Evolutionary conservation across 2,797 vertebrate genomes (phyloP).

Genomic region (Valencia hispanica): DNA sequence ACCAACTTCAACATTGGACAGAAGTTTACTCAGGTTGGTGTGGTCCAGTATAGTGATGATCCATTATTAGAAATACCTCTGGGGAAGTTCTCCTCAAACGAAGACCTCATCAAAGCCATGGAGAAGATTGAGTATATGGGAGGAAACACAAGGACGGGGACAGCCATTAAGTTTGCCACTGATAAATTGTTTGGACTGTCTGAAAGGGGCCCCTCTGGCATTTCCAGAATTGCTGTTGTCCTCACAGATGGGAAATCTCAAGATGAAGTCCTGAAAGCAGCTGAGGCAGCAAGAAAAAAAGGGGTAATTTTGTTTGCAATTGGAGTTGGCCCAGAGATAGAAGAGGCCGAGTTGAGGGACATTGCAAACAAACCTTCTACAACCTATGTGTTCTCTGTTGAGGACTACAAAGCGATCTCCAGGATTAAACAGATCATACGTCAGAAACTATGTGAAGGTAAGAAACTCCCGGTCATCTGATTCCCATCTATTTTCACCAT

Average conservation of each 20-base stretch:
- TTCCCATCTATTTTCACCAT: neutral
- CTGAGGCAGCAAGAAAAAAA: constrained; percentile 91
- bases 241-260: constrained; percentile 98
- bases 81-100: constrained; percentile 84
- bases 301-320: constrained; percentile 95
- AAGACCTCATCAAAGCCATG: constrained; percentile 87
- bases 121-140: constrained; percentile 92
- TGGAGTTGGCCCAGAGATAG: constrained; percentile 92
- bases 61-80: constrained; percentile 93
- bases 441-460: constrained; percentile 98
- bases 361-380: constrained; percentile 96
- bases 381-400: constrained; percentile 94
- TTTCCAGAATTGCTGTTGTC: constrained; percentile 95
- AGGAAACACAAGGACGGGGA: constrained; percentile 94
- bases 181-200: constrained; percentile 93
- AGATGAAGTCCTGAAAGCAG: constrained; percentile 91
- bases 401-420: constrained; percentile 96
- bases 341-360: constrained; percentile 87
- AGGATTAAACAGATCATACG: constrained; percentile 96
- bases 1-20: constrained; percentile 95
- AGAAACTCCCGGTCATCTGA: constrained; percentile 23
- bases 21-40: constrained; percentile 95
- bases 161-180: constrained; percentile 92
- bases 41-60: constrained; percentile 96
- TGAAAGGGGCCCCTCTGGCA: constrained; percentile 82